Evolutionary conservation across 2,113 vertebrate species (phyloP), one percentile per base, ranked within the genome.

Genomic region (Gymnarchus niloticus): DNA sequence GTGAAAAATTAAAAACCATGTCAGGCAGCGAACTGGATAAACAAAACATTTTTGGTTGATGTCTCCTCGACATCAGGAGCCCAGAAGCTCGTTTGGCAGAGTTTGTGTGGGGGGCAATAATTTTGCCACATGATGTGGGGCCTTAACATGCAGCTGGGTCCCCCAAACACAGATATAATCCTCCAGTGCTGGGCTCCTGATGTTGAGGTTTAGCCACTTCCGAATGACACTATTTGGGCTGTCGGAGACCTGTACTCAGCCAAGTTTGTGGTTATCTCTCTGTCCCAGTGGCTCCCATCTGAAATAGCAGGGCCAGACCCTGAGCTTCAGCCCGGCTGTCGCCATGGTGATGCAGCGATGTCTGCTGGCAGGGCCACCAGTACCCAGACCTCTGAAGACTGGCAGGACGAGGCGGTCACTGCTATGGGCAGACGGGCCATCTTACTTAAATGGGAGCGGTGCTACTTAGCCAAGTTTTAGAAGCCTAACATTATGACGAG

Each of bases 301-400:
- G n/a, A 77, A 28, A 17, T 28, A 83, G 9, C 51, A 54, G 33
- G 28, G 33, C 33, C 65, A 44, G 61, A 25, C 44, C 77, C 44
- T 8, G 2, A 28, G 41, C 28, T n/a, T 41, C 44, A 51, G 46
- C 56, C 48, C 28, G 48, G 76, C 28, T 57, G 6, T 73, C 46
- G 49, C 69, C 28, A 77, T 85, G 73, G 76, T 59, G 76, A 69
- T 37, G 80, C 48, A 37, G 57, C 56, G 80, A 52, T 37, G 73
- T 85, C 84, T 80, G 3, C 46, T 14, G 54, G n/a, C 57, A 65
- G 44, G 25, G 57, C 77, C 80, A 0, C 49, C 28, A 48, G 56
- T 17, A 81, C 51, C n/a, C 52, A 56, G 77, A 7, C 9, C 48
- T 52, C 46, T 9, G 2, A 23, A 33, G 52, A 44, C 17, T 28